phyloP scores from a whole-genome alignment of 2,113 vertebrate species.

The Carassius auratus region DNA sequence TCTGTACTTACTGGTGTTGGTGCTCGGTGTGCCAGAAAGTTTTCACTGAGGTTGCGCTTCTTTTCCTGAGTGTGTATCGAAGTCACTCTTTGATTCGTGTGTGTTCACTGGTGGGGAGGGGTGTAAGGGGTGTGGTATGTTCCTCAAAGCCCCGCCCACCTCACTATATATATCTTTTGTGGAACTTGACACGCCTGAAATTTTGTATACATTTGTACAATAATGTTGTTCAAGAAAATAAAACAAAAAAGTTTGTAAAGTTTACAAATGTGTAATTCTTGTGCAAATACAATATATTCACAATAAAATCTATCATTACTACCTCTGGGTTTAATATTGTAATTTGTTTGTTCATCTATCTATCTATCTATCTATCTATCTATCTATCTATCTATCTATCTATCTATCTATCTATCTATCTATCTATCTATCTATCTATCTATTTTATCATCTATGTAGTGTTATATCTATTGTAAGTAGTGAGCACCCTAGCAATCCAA shows the following conservation, averaged over 20 bases:
- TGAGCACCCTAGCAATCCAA: too few relatives aligned
- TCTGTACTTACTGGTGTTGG: constrained; percentile 50
- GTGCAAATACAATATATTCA: constrained; percentile 98
- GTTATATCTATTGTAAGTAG: too few relatives aligned
- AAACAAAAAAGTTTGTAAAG: constrained; percentile 88
- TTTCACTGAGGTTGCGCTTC: constrained; percentile 43
- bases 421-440: not conserved
- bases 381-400: not conserved
- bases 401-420: not conserved
- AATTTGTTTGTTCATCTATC: not conserved
- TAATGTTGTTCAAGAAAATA: constrained; percentile 87
- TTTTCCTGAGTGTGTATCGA: constrained; percentile 47
- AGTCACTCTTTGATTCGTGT: constrained; percentile 68
- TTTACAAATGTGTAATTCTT: constrained; percentile 89
- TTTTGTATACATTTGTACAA: constrained; percentile 99
- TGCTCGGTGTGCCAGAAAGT: constrained; percentile 52
- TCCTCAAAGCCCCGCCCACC: constrained; percentile 68
- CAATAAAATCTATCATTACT: constrained; percentile 84
- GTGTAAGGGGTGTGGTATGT: constrained; percentile 71
- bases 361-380: not conserved
- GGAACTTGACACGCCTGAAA: constrained; percentile 91
- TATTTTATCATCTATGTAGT: too few relatives aligned
- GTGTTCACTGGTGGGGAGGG: constrained; percentile 63
- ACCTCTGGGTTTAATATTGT: not conserved
- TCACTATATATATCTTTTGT: constrained; percentile 82